These are phyloP conservation scores for Columba guinea DNA, from an alignment of 2,797 vertebrate species.

Conservation along the genomic window DNA sequence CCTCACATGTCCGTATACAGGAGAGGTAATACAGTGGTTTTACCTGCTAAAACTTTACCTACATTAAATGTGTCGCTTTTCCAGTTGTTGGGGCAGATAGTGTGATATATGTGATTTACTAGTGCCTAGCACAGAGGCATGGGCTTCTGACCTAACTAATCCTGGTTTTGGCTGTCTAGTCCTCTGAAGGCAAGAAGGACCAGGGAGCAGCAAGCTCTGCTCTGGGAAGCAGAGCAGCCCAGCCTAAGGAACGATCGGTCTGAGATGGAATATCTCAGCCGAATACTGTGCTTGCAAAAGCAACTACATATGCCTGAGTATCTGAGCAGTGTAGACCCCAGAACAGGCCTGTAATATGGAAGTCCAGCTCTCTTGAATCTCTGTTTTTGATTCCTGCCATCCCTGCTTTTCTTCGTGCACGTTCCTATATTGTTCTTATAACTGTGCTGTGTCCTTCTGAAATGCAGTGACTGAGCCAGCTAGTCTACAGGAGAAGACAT, in stretches of 20 bases:
- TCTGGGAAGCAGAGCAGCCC: neutral
- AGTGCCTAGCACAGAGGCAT: neutral
- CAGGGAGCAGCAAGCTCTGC: neutral
- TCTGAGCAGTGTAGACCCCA: neutral
- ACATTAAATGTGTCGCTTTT: neutral
- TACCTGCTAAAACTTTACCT: neutral
- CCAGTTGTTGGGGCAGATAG: neutral
- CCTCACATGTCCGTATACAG: neutral
- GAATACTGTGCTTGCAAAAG: neutral
- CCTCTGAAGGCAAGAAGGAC: neutral
- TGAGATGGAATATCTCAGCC: neutral
- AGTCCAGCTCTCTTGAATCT: neutral
- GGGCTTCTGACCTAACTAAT: neutral
- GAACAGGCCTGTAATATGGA: neutral
- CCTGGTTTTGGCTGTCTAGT: neutral
- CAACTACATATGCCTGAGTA: neutral
- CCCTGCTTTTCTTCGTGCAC: neutral
- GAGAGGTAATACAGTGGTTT: neutral
- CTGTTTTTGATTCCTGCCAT: neutral
- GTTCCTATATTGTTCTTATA: neutral
- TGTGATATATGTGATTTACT: neutral
- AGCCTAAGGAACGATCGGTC: neutral
- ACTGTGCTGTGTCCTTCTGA: neutral
- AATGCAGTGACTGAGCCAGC: neutral
- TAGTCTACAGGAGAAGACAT: neutral